Evolutionary conservation across 2,888 invertebrate genomes (phyloP).

Genomic region (Megaustenia siamemsis): DNA sequence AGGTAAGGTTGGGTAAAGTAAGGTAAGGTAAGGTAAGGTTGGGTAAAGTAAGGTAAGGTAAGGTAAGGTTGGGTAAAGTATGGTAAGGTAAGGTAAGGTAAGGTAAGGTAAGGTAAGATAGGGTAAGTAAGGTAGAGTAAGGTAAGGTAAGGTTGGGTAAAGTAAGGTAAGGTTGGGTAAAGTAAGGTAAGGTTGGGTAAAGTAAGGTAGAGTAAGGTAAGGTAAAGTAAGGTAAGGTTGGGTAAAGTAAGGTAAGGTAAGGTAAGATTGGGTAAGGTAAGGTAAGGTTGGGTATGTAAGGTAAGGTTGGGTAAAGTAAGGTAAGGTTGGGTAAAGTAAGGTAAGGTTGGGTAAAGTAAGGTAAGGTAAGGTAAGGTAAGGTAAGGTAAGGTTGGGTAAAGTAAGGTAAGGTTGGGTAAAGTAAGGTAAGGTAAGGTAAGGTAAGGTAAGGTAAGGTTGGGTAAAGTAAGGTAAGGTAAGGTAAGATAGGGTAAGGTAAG

Average conservation of each 20-base stretch:
- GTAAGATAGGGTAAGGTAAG: constrained; percentile 16
- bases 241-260: constrained; percentile 7
- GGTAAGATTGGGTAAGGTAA: no score
- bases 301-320: constrained; percentile 23
- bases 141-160: no score
- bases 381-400: constrained; percentile 9
- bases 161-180: background rate
- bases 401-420: constrained; percentile 19
- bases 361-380: constrained; percentile 2
- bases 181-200: background rate
- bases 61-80: background rate
- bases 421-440: constrained; percentile 10
- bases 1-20: no score
- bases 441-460: constrained; percentile 16
- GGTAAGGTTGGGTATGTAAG: constrained; percentile 4
- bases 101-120: background rate
- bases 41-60: background rate
- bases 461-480: constrained; percentile 9
- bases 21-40: no score
- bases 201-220: background rate
- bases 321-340: constrained; percentile 8
- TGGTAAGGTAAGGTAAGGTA: background rate
- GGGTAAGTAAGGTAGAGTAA: background rate
- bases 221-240: background rate
- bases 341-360: constrained; percentile 19